Percentiles rank a stretch among this genome's conserved stretches.
phyloP scores from a whole-genome alignment of 1,140 invertebrate species.

The Chironomus striatipennis region DNA sequence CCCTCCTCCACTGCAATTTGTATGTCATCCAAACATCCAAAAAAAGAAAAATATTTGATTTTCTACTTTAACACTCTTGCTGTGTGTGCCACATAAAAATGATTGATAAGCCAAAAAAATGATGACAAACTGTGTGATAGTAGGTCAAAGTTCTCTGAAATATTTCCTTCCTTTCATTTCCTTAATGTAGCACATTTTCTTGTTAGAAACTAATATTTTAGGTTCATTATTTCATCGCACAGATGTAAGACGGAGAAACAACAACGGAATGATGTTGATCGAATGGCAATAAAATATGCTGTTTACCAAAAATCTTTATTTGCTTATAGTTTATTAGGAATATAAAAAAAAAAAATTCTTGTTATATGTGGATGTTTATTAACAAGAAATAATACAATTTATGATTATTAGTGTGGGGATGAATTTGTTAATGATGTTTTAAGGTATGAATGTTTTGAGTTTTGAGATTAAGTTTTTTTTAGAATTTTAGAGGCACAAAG shows the following conservation, averaged over 20 bases:
- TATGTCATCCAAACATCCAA: too few species aligned
- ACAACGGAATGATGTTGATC: not conserved
- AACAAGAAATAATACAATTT: too few species aligned
- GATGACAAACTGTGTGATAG: not conserved
- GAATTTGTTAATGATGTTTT: too few species aligned
- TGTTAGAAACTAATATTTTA: not conserved
- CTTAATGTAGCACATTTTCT: not conserved
- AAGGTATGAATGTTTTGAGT: too few species aligned
- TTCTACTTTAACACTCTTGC: not conserved
- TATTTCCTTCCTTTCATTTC: too few species aligned
- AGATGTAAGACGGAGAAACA: not conserved
- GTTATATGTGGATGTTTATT: too few species aligned
- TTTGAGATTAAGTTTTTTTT: too few species aligned
- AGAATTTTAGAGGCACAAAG: too few species aligned
- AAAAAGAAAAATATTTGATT: not conserved
- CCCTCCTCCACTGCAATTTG: too few species aligned
- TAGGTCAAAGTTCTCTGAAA: not conserved
- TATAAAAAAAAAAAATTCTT: not conserved
- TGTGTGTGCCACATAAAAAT: not conserved
- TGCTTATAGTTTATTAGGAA: not conserved
- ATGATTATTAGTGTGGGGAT: too few species aligned
- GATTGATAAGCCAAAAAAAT: not conserved
- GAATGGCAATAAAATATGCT: conserved; percentile 2
- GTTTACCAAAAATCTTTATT: not conserved
- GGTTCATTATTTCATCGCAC: not conserved